Base-by-base conservation (phyloP, 2,888 invertebrate genomes). In the Drosophila bunnanda region DNA sequence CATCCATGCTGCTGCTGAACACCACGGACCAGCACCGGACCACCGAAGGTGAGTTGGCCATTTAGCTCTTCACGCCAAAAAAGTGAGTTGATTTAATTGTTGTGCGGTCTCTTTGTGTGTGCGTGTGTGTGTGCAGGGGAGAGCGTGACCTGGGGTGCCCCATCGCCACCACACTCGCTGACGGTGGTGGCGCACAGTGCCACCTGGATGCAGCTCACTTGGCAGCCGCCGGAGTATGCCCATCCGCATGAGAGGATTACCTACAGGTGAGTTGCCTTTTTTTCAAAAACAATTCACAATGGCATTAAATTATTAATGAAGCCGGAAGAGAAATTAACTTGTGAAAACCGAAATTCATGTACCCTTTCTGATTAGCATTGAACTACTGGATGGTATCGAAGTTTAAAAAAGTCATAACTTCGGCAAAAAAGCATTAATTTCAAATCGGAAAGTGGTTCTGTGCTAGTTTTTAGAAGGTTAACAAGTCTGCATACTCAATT, bases 171-270 rank as follows among this genome's bases (percentile, higher is more conserved):
- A 0, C 97, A 97, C 91, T 95, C 96, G 0, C 92, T 97, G 52
- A 94, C 96, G 0, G 95, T 97, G 32, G 94, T 96, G 0, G 94
- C 95, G 9, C 96, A 96, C 90, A 96, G 96, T 54, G 96, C 97
- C 52, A 96, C 96, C 6, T 96, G 95, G 95, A 95, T 97, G 53
- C 95, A 96, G 0, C 94, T 97, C 59, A 94, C 95, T 13, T 97
- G 97, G 97, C 96, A 97, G 88, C 96, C 97, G 5, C 97, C 97
- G 4, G 96, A 96, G 92, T 96, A 96, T 92, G 95, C 96, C 41
- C 95, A 96, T 90, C 96, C 96, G 0, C 95, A 96, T 58, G 96
- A 97, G 91, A 94, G 95, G 87, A 94, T 97, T 62, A 93, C 94
- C 1, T 97, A 96, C 92, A 95, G 94, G 96, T 96, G 91, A 91